Evolutionary conservation across 2,888 invertebrate species (phyloP).

Genomic region (Scaptodrosophila latifasciaeformis): DNA sequence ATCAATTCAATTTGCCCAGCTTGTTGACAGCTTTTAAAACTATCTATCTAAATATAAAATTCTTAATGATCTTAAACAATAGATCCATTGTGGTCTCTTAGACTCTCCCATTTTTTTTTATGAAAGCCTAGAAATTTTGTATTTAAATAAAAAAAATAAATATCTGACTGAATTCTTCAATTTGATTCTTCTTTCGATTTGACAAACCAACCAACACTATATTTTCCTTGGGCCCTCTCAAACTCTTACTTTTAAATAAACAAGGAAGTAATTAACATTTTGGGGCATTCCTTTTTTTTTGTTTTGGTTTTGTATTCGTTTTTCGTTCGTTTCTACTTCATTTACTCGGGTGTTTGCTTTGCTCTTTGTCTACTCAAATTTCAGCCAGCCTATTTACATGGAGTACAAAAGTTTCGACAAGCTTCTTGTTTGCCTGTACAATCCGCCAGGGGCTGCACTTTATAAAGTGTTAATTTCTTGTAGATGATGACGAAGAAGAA

Average conservation of each 20-base stretch:
- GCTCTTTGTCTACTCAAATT: slow-evolving; percentile 63
- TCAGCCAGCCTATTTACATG: slow-evolving; percentile 57
- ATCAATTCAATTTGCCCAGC: no score
- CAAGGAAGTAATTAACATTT: slow-evolving; percentile 70
- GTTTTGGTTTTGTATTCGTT: slow-evolving; percentile 1
- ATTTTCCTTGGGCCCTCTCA: slow-evolving; percentile 1
- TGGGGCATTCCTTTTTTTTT: slow-evolving; percentile 33
- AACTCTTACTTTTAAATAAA: slow-evolving; percentile 36
- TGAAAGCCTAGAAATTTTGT: no score
- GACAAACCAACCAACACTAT: no score
- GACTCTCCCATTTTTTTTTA: no score
- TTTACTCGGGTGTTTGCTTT: slow-evolving; percentile 37
- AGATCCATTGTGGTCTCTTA: no score
- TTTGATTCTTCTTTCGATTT: no score
- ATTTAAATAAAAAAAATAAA: no score
- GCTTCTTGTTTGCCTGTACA: slow-evolving; percentile 29
- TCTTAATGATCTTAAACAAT: no score
- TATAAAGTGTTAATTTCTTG: slow-evolving; percentile 72
- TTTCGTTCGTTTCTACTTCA: slow-evolving; percentile 56
- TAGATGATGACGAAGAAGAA: slow-evolving; percentile 28
- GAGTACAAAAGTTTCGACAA: slow-evolving; percentile 35
- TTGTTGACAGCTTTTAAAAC: no score
- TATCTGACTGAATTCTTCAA: no score
- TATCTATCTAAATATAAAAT: no score
- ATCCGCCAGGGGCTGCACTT: slow-evolving; percentile 57